Conservation (phyloP, 2,797 vertebrate species). For the Galago senegalensis region DNA sequence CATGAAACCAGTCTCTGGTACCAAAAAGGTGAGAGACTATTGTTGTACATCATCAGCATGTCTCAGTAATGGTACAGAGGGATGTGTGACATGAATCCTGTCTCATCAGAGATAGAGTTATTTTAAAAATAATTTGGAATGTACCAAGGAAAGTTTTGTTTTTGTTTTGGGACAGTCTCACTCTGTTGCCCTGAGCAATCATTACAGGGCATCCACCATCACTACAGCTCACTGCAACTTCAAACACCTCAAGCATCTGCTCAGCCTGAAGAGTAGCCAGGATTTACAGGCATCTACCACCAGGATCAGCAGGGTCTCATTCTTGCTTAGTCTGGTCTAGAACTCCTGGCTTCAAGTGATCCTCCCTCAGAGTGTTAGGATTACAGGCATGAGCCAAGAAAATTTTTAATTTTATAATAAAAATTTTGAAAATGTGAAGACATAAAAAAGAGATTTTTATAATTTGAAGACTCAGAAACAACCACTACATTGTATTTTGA, state of each 20-base stretch:
- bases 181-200: background rate
- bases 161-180: background rate
- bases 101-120: background rate
- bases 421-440: background rate
- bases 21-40: no score
- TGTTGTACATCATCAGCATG: background rate
- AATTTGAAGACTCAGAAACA: conserved; percentile 30
- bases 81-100: background rate
- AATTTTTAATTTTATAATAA: conserved; percentile 1
- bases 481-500: background rate
- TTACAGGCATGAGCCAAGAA: background rate
- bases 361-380: background rate
- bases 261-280: background rate
- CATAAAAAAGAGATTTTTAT: background rate
- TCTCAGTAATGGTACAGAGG: background rate
- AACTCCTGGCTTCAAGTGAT: background rate
- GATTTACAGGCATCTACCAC: background rate
- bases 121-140: background rate
- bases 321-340: background rate
- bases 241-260: background rate
- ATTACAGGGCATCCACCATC: no score
- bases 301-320: background rate
- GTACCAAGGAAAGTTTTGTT: background rate
- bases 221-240: background rate
- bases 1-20: no score